Evolutionary conservation across 2,113 vertebrate genomes (phyloP), one percentile per base, ranked within the genome.

Genomic region (Climacteris rufus): DNA sequence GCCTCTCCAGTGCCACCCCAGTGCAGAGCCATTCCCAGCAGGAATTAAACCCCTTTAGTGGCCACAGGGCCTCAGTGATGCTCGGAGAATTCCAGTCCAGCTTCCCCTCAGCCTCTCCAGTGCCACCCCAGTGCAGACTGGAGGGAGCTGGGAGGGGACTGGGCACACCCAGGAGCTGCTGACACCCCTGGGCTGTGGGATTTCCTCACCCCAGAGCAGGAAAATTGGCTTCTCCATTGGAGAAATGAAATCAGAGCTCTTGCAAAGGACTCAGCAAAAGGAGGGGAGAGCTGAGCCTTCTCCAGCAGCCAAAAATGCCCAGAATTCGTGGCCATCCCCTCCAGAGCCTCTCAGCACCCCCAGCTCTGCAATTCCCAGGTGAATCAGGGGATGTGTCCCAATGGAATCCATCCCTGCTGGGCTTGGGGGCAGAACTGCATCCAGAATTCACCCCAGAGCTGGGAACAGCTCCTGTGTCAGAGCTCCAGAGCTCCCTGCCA

Each of bases 151-250:
- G 37, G 45, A 33, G 16, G 27, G 44, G 42, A 49, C n/a, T n/a
- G n/a, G n/a, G n/a, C n/a, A n/a, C n/a, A n/a, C n/a, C n/a, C n/a
- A n/a, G n/a, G n/a, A n/a, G n/a, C n/a, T 39, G 44, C 53, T 49
- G 47, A 21, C 50, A 52, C 25, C 27, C 25, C 24, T 27, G 59
- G 74, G n/a, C n/a, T n/a, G n/a, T n/a, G n/a, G 76, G 10, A 18
- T 50, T 49, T 65, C 31, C 94, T 72, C 89, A 42, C 13, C 42
- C 56, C 71, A 54, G 83, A 72, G 39, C 59, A 53, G 75, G 50
- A 77, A 3, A 86, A 86, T 33, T 1, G 7, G 76, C 80, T 95
- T 95, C 91, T 93, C 96, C 91, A 94, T 69, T 83, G 94, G 95
- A 95, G 94, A 95, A 93, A 95, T 86, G 83, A 57, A 68, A 56